Conservation (phyloP, 2,888 invertebrate genomes). For the Apomyelois bistriatella region DNA sequence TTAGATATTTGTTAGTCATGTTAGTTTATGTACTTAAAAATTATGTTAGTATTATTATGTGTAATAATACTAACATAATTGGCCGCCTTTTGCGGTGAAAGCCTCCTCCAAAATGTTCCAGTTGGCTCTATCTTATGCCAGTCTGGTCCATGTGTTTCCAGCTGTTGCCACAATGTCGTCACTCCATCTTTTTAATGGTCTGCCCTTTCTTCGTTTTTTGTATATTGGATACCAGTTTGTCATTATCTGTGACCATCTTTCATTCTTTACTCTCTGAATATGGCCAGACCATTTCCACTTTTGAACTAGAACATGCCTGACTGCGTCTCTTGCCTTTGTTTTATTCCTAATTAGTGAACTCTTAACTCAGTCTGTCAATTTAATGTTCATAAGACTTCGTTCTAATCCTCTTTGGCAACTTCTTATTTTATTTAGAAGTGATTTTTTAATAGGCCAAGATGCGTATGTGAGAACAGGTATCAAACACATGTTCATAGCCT, state of each 20-base stretch:
- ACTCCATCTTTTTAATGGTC: slow-evolving; percentile 16
- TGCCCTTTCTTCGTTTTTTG: slow-evolving; percentile 10
- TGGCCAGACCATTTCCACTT: too few species aligned
- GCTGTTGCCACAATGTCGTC: slow-evolving; percentile 12
- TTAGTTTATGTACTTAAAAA: too few species aligned
- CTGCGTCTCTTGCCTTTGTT: too few species aligned
- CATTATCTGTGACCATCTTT: too few species aligned
- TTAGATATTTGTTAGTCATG: too few species aligned
- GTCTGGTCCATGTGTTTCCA: slow-evolving; percentile 13
- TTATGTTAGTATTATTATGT: too few species aligned
- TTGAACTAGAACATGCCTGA: too few species aligned
- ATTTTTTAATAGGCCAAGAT: not conserved
- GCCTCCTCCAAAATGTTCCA: not conserved
- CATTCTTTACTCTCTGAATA: too few species aligned
- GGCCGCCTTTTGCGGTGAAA: too few species aligned
- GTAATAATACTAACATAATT: too few species aligned
- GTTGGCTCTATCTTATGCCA: not conserved
- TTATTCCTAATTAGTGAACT: not conserved
- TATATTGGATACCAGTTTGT: too few species aligned
- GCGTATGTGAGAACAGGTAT: slow-evolving; percentile 9
- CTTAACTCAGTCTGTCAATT: not conserved
- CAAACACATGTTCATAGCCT: slow-evolving; percentile 9
- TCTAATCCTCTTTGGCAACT: slow-evolving; percentile 7
- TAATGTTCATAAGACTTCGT: not conserved
- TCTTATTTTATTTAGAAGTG: not conserved